phyloP scores from a whole-genome alignment of 2,888 invertebrate genomes.

The Nasonovia ribisnigri region DNA sequence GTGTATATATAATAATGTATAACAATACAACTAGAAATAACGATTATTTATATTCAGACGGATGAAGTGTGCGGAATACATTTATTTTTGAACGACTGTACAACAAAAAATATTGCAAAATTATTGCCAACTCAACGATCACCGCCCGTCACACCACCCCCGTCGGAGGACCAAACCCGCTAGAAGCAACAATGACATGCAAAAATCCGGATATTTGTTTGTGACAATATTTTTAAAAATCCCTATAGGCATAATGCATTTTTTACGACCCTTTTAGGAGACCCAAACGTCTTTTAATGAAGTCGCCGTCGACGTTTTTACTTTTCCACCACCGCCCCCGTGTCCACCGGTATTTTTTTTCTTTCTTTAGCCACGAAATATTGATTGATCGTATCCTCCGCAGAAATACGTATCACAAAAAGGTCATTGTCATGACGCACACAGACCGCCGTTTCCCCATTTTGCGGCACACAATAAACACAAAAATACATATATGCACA shows the following conservation, averaged over 20 bases:
- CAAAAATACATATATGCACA: constrained; percentile 21
- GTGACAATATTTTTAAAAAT: constrained; percentile 61
- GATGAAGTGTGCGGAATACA: constrained; percentile 32
- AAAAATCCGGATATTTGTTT: constrained; percentile 61
- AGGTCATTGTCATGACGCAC: constrained; percentile 56
- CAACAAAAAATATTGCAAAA: constrained; percentile 38
- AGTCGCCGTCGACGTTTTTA: constrained; percentile 57
- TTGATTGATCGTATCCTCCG: constrained; percentile 62
- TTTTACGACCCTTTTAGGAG: constrained; percentile 62
- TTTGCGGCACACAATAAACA: constrained; percentile 46
- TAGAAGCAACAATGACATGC: constrained; percentile 63
- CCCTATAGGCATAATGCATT: constrained; percentile 46
- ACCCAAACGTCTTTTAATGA: constrained; percentile 63
- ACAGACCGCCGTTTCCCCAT: constrained; percentile 41
- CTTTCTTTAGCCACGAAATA: constrained; percentile 41
- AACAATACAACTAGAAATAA: constrained; percentile 26
- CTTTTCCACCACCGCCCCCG: not conserved
- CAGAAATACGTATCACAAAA: constrained; percentile 60
- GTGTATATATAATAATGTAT: not conserved
- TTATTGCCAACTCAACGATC: constrained; percentile 62
- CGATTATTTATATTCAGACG: constrained; percentile 35
- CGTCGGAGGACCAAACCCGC: constrained; percentile 17
- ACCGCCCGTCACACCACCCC: constrained; percentile 7
- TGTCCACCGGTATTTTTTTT: not conserved
- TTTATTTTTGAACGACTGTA: constrained; percentile 13